Base-by-base conservation (phyloP, 2,888 invertebrate species). In the Melangyna quadrimaculata region DNA sequence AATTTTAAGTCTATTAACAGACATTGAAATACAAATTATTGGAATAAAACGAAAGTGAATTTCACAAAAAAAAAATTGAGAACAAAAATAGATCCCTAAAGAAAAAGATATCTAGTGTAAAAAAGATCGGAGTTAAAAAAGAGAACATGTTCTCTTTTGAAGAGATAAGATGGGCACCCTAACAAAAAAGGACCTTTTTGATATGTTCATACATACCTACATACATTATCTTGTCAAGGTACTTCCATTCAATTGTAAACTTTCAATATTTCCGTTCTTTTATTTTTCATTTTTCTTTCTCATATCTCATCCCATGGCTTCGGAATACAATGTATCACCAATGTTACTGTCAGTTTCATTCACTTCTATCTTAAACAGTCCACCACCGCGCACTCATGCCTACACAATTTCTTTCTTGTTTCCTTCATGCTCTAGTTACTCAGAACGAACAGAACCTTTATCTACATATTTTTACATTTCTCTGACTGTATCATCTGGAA, bases 281-380 rank as follows among this genome's bases (percentile, higher is more conserved):
- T 6, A 12, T 7, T 17, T 57, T 12, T 19, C 14, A 0, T 40
- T 4, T 14, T 19, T 19, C 32, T 17, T 19, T 29, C 24, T 37
- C 22, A 37, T 22, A n/a, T n/a, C 17, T 35, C 1, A 5, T 12
- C 5, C 8, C 6, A 24, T 35, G 22, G 12, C 14, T 35, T 14
- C 40, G 19, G 22, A 12, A 17, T 9, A 6, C 67, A 29, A 17
- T 29, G 17, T 48, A 67, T 48, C 22, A 37, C 65, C 37, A 74
- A 37, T 74, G 63, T 74, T 19, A 61, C 63, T 67, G 65, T 69
- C 72, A 61, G 51, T 53, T 82, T 55, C 61, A 69, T 67, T 78
- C 67, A 61, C 22, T 73, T 78, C 61, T 69, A 67, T 43, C 59
- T 77, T 63, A 22, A 70, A 75, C 55, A 57, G 80, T 63, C 79